A percentile compares a stretch with the other conserved stretches of the same genome.
Evolutionary conservation across 2,888 invertebrate genomes (phyloP).

Genomic region (Sphinx pinastri): DNA sequence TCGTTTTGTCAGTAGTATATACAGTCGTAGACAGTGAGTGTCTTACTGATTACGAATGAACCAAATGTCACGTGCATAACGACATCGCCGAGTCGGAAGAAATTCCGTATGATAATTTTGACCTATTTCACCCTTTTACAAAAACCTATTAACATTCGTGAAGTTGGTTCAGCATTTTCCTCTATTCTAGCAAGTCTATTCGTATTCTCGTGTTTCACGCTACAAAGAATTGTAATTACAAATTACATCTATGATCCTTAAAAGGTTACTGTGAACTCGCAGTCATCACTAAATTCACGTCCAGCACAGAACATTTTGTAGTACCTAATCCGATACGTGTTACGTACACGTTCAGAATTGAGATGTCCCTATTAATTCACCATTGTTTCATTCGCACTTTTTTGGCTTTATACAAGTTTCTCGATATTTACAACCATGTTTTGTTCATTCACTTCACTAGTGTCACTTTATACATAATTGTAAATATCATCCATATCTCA

Average conservation of each 20-base stretch:
- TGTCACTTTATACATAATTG: constrained; percentile 82
- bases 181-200: neutral
- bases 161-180: neutral
- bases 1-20: neutral
- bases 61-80: constrained; percentile 17
- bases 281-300: constrained; percentile 7
- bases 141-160: constrained; percentile 10
- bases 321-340: neutral
- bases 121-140: constrained; percentile 12
- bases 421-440: constrained; percentile 81
- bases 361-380: constrained; percentile 10
- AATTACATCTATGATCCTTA: constrained; percentile 49
- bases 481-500: constrained; percentile 87
- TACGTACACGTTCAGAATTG: constrained; percentile 52
- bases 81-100: constrained; percentile 1
- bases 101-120: constrained; percentile 21
- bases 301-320: neutral
- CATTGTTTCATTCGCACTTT: neutral
- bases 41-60: constrained; percentile 13
- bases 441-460: constrained; percentile 55
- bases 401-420: constrained; percentile 37
- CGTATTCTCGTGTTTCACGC: constrained; percentile 13
- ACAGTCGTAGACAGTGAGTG: neutral
- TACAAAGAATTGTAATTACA: constrained; percentile 36
- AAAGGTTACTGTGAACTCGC: constrained; percentile 43